Base-by-base conservation (phyloP, 2,888 invertebrate genomes). In the Drosophila mercatorum region DNA sequence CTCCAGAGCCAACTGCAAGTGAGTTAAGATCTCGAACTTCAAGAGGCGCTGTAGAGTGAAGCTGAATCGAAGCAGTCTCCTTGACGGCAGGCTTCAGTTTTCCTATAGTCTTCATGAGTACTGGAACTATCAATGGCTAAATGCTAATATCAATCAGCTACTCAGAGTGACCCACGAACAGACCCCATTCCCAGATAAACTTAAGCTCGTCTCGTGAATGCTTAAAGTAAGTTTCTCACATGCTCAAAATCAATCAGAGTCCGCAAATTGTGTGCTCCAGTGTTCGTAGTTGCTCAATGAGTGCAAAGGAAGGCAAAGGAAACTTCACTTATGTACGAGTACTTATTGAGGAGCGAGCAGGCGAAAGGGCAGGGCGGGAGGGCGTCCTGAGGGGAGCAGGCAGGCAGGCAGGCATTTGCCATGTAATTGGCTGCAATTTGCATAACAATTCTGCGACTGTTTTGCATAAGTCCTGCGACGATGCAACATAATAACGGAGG, bases 361-460 rank as follows among this genome's bases (percentile, higher is more conserved):
- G 40, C 7, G 46, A 26, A 26, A 8, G 46, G 26, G 5, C 5
- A 26, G 36, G 36, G 26, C 12, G 11, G 8, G 0, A 14, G 17
- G 31, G 61, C 28, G n/a, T 1, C 22, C 22, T 22, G n/a, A 4
- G 4, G 43, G 22, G 40, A 17, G 60, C 11, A 2, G 22, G n/a
- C 4, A 8, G 17, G 40, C 36, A 56, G 58, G 46, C 80, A 87
- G 87, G 88, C 87, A 85, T 77, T 88, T 78, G 86, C 78, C 72
- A 75, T 79, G 85, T 91, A 91, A 89, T 91, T 89, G 91, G 80
- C 83, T 76, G 75, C 89, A 91, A 90, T 91, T 91, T 90, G 86
- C 89, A 88, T 90, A 90, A 81, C 80, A 90, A 88, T 88, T 75
- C 83, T 80, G 87, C 72, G 79, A 83, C 75, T 87, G 82, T 85